These are phyloP conservation scores for Halcyon badia DNA, from an alignment of 2,797 vertebrate genomes.

Conservation along the genomic window DNA sequence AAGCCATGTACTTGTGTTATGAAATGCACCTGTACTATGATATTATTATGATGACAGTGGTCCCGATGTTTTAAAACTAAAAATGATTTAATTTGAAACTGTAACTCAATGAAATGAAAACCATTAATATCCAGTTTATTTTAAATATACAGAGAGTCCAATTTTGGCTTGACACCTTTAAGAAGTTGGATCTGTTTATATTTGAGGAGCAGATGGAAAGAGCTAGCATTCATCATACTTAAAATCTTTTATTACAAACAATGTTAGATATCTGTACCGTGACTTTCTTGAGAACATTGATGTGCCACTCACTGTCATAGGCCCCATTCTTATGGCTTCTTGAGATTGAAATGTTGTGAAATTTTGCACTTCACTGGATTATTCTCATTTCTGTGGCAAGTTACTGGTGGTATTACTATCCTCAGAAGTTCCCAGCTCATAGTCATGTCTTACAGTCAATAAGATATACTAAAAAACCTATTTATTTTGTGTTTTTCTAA, in stretches of 20 bases:
- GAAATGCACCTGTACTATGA: background rate
- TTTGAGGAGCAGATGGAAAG: constrained; percentile 60
- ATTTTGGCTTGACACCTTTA: constrained; percentile 51
- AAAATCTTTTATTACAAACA: constrained; percentile 43
- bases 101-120: background rate
- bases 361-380: constrained; percentile 11
- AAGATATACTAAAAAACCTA: background rate
- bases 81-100: background rate
- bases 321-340: background rate
- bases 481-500: background rate
- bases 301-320: constrained; percentile 25
- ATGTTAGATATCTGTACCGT: background rate
- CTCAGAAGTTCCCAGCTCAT: background rate
- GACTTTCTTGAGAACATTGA: background rate
- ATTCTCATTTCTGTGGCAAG: background rate
- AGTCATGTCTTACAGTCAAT: background rate
- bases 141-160: constrained; percentile 46
- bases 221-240: constrained; percentile 39
- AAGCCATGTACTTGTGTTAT: background rate
- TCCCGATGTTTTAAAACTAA: background rate
- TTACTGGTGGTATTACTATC: background rate
- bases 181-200: constrained; percentile 32
- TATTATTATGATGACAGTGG: background rate
- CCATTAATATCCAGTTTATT: background rate
- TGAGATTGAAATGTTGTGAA: background rate